Percentiles rank a stretch among this genome's conserved stretches.
Evolutionary conservation across 2,888 invertebrate species (phyloP).

Genomic region (Papilio elwesi): DNA sequence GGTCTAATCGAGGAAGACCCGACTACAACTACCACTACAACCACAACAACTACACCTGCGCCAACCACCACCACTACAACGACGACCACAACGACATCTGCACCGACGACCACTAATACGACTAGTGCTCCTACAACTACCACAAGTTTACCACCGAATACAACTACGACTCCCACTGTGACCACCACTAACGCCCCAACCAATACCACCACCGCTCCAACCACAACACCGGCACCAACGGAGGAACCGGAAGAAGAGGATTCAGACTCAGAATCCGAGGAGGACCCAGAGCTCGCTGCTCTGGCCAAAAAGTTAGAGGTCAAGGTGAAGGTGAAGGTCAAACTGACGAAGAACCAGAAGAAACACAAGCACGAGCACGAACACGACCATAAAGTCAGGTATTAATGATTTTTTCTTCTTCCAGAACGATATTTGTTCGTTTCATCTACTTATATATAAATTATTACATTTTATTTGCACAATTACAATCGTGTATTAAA

Average conservation of each 20-base stretch:
- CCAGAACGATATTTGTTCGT: background rate
- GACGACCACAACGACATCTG: slow-evolving; percentile 36
- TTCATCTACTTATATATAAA: background rate
- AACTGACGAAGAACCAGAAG: slow-evolving; percentile 61
- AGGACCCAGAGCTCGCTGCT: slow-evolving; percentile 60
- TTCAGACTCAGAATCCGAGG: slow-evolving; percentile 49
- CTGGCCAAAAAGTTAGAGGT: slow-evolving; percentile 71
- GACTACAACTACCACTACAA: slow-evolving; percentile 42
- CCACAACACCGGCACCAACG: slow-evolving; percentile 36
- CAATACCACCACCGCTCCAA: slow-evolving; percentile 32
- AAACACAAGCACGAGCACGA: slow-evolving; percentile 50
- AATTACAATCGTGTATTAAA: background rate
- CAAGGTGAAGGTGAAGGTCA: slow-evolving; percentile 72
- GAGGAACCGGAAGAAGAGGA: slow-evolving; percentile 40
- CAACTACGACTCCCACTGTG: slow-evolving; percentile 15
- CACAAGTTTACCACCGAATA: slow-evolving; percentile 26
- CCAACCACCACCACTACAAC: slow-evolving; percentile 38
- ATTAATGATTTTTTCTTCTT: background rate
- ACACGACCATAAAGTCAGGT: slow-evolving; percentile 35
- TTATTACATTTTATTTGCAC: background rate
- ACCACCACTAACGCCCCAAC: slow-evolving; percentile 32
- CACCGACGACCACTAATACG: slow-evolving; percentile 27
- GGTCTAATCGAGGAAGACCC: slow-evolving; percentile 55
- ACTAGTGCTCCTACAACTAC: slow-evolving; percentile 31
- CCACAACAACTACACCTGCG: slow-evolving; percentile 20